Base-by-base conservation (phyloP, 2,888 invertebrate genomes). In the Ernsta delagoae region DNA sequence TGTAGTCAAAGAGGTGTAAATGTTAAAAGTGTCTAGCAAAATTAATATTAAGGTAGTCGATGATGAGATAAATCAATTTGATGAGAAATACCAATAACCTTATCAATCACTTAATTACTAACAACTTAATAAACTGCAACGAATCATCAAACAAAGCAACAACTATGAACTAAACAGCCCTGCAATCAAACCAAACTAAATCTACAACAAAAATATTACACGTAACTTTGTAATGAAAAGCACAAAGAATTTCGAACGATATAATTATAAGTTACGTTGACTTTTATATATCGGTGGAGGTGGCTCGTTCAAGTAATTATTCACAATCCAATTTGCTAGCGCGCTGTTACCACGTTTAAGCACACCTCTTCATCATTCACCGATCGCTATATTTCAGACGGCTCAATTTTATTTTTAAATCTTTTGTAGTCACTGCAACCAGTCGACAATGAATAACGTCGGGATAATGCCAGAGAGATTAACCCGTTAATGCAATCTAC, bases 261-360 rank as follows among this genome's bases (percentile, higher is more conserved):
- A 53, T 66, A 66, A 66, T 67, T 67, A 66, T 59, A 54, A 60
- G 66, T 54, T 53, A 9, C 54, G 36, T 59, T 24, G 60, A 67
- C 66, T 60, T 66, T 66, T 66, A 66, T 66, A 53, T 66, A 60
- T 66, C 16, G 65, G 59, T 60, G 53, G 59, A 66, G 60, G 60
- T 66, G 60, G 60, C 39, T 59, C 65, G 65, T 60, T 53, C 59
- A 31, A 24, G 66, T 66, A 66, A 66, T 66, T 66, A 66, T 60
- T 66, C 66, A 66, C 66, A 59, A 66, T 66, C 66, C 66, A 66
- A 66, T 66, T 66, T 66, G 66, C 66, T 66, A 66, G 66, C 60
- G 39, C 65, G 54, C 66, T 67, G 66, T 60, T 67, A 34, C 66
- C 66, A 45, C 54, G 60, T 61, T 61, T 67, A 68, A 68, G 67